Evolutionary conservation across 2,797 vertebrate species (phyloP).

Genomic region (Peromyscus nudipes): DNA sequence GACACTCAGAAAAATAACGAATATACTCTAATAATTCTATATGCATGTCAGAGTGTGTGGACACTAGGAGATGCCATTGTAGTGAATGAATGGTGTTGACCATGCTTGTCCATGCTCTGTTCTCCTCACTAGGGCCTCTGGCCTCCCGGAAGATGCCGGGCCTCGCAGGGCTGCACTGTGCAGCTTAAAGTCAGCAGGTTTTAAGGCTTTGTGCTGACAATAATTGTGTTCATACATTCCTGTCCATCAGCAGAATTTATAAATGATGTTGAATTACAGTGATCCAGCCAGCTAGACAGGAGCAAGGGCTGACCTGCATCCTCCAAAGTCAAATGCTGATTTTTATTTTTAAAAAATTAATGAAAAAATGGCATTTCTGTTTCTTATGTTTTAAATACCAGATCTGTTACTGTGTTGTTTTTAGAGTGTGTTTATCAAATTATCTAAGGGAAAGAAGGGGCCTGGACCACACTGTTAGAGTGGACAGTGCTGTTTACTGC

Average conservation of each 20-base stretch:
- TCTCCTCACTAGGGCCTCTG: conserved; percentile 85
- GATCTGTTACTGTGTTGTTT: conserved; percentile 79
- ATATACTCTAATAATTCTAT: conserved; percentile 55
- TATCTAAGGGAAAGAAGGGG: conserved; percentile 65
- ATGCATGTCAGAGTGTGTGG: conserved; percentile 61
- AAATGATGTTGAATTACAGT: conserved; percentile 90
- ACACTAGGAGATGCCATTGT: conserved; percentile 81
- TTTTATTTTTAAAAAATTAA: conserved; percentile 78
- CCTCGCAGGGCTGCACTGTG: conserved; percentile 90
- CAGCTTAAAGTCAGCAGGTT: conserved; percentile 96
- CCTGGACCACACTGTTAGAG: conserved; percentile 75
- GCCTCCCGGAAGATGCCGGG: conserved; percentile 87
- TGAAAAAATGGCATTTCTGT: conserved; percentile 79
- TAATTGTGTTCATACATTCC: conserved; percentile 93
- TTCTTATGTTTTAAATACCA: conserved; percentile 81
- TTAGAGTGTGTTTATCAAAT: conserved; percentile 82
- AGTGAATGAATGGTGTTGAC: conserved; percentile 85
- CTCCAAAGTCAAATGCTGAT: conserved; percentile 89
- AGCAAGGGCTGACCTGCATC: conserved; percentile 91
- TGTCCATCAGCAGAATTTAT: conserved; percentile 95
- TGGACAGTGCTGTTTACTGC: conserved; percentile 89
- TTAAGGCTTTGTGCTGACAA: conserved; percentile 97
- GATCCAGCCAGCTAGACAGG: conserved; percentile 89
- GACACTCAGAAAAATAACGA: conserved; percentile 43
- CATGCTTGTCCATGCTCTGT: conserved; percentile 83